Base-by-base conservation (phyloP, 2,113 vertebrate species). In the human region DNA sequence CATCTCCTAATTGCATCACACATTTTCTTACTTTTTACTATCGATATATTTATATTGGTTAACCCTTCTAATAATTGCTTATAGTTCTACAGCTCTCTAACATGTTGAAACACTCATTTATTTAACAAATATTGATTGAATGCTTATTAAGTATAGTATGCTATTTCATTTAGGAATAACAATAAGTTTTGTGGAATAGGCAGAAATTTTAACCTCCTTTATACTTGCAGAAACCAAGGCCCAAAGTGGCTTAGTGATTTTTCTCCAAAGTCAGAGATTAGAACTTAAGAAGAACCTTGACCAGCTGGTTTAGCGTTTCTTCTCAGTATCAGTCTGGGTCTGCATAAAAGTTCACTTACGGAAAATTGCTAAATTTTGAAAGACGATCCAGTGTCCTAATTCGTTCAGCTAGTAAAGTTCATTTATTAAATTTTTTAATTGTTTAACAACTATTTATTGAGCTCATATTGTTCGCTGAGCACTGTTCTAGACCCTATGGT, bases 381-480 rank as follows among this genome's bases (percentile, higher is more conserved):
- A 79, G 9, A 61, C 9, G 16, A 52, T 45, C 25, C 5, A 45
- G 8, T 45, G 5, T 1, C 12, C 35, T 13, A 30, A 45, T 85
- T 52, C 73, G 70, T 25, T 72, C 18, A 92, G 79, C 43, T 64
- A 70, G 8, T 59, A 83, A 18, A 45, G 5, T 73, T 7, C 13
- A 68, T 70, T 79, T 16, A 79, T 48, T 72, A 66, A 18, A 45
- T 93, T 11, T 45, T n/a, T 64, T 61, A 72, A 35, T 72, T 2
- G 8, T 52, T 89, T 84, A 73, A 20, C 6, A 64, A 83, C 57
- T 66, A 25, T 72, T 45, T 78, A 43, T 43, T 96, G 20, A 43
- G 22, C 1, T 22, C 32, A 4, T n/a, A 8, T 20, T 78, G 0
- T 12, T 16, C 3, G 18, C 22, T 66, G 23, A 7, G 8, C 1